Conservation (phyloP, 2,797 vertebrate genomes). For the Spatula clypeata region DNA sequence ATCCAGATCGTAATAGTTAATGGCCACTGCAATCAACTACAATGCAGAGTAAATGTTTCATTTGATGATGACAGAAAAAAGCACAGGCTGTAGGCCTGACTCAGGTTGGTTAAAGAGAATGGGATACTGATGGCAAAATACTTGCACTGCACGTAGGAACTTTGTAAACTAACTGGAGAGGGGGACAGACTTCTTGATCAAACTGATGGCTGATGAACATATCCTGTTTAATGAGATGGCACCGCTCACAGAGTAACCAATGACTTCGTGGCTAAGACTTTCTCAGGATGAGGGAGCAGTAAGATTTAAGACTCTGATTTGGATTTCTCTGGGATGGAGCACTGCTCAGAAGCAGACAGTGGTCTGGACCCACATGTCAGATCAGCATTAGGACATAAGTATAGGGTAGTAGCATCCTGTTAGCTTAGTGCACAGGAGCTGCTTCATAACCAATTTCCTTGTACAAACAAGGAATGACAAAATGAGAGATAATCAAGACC, state of each 20-base stretch:
- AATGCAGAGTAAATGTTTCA: not conserved
- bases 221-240: accelerated
- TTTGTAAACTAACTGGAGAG: not conserved
- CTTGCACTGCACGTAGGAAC: accelerated
- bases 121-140: not conserved
- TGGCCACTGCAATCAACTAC: not conserved
- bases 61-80: not conserved
- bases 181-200: not conserved
- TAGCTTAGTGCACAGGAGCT: not conserved
- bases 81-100: not conserved
- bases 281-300: not conserved
- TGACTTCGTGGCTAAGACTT: accelerated
- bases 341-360: not conserved
- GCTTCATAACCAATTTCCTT: not conserved
- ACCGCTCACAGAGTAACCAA: accelerated
- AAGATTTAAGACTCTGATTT: not conserved
- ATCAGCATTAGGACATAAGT: not conserved
- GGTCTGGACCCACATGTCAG: not conserved
- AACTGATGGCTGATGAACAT: accelerated
- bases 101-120: not conserved
- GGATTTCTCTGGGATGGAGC: not conserved
- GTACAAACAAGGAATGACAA: not conserved
- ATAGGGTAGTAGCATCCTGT: not conserved
- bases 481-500: not conserved
- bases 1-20: not conserved